Base-by-base conservation (phyloP, 2,797 vertebrate species). In the Eulemur mongoz region DNA sequence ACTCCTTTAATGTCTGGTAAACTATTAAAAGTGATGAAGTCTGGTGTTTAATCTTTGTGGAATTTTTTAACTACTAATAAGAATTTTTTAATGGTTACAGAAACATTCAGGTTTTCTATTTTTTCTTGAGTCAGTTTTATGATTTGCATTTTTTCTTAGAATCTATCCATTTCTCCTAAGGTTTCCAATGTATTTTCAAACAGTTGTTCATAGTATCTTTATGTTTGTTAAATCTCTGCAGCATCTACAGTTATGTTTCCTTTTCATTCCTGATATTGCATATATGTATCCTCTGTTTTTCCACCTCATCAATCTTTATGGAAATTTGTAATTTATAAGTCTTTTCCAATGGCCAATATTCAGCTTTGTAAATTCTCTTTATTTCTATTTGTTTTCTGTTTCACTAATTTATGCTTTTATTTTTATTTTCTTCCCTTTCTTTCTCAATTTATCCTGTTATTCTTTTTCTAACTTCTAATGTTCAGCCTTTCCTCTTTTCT, bases 101-200 rank as follows among this genome's bases (percentile, higher is more conserved):
- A 89, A 32, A 27, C 32, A 65, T 54, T 43, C 10, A 20, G 20
- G 2, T 87, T 94, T 87, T 76, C 23, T 32, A 70, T 89, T 79
- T 92, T 70, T 81, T 91, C 48, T 95, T 92, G 25, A 81, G 73
- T 72, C 61, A 90, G 38, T 90, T 94, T 92, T 82, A 89, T n/a
- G 22, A 63, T 76, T 54, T 91, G 76, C n/a, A 40, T 63, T 50
- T 80, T 59, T 82, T 20, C 35, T 75, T n/a, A 70, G n/a, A 76
- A 43, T 52, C 40, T 32, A 32, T 82, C 22, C n/a, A 45, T 78
- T 86, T 94, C 57, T 72, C 32, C 54, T 52, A 70, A 50, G 48
- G 82, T 94, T 89, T 92, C 61, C 48, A 67, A 23, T 70, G 2
- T 43, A 43, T 43, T 85, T 76, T 27, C 6, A 22, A 72, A 81